A percentile compares a stretch with the other conserved stretches of the same genome.
Conservation (phyloP, 2,797 vertebrate species). For the Eulemur rubriventer region DNA sequence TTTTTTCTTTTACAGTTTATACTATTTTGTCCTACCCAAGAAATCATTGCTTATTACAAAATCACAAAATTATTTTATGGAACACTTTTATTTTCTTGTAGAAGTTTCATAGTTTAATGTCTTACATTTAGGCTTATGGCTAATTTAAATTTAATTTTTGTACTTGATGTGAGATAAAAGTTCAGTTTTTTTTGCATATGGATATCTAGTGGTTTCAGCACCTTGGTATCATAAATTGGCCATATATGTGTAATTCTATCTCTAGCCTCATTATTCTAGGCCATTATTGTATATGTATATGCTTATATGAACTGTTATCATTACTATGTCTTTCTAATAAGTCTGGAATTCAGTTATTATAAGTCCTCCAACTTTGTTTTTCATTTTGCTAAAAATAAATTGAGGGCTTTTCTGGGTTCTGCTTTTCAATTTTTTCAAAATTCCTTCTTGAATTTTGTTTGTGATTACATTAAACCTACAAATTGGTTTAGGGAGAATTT, state of each 20-base stretch:
- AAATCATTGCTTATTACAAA: neutral
- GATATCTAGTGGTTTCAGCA: neutral
- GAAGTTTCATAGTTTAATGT: neutral
- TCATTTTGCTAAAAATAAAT: neutral
- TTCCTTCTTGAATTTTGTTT: neutral
- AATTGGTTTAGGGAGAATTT: neutral
- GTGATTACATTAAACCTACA: neutral
- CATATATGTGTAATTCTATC: neutral
- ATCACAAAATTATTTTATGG: neutral
- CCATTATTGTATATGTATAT: neutral
- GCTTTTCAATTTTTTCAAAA: neutral
- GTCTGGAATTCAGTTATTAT: neutral
- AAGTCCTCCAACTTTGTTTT: neutral
- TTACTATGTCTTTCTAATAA: neutral
- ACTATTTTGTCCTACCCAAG: neutral
- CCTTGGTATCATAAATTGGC: neutral
- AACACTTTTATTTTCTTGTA: neutral
- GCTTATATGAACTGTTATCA: neutral
- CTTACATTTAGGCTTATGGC: neutral
- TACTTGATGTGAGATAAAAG: neutral
- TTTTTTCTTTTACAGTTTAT: neutral
- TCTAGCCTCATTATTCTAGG: neutral
- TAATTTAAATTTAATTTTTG: neutral
- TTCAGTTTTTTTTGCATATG: neutral
- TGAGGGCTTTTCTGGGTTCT: neutral